Conservation (phyloP, 1,140 invertebrate genomes). For the Aphelinus certus region DNA sequence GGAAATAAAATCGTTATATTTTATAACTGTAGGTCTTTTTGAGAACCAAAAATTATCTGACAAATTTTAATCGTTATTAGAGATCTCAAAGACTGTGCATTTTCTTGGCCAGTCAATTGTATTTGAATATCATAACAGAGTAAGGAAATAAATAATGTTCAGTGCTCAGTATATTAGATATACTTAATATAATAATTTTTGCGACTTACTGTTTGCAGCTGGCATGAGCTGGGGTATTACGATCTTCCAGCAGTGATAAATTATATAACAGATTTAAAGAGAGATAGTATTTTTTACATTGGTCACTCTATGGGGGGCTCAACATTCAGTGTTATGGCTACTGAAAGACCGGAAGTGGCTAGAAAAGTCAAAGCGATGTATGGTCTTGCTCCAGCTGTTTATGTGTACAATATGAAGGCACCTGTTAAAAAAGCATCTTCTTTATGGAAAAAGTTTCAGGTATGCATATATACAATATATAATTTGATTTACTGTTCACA, state of each 20-base stretch:
- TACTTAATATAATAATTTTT: too few relatives aligned
- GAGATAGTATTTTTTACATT: conserved; percentile 61
- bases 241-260: conserved; percentile 72
- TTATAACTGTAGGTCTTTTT: too few relatives aligned
- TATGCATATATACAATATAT: conserved; percentile 42
- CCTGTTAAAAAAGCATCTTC: conserved; percentile 70
- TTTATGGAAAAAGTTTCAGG: conserved; percentile 69
- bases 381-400: conserved; percentile 80
- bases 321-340: conserved; percentile 71
- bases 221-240: conserved; percentile 68
- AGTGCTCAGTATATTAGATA: too few relatives aligned
- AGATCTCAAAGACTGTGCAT: too few relatives aligned
- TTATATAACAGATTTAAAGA: conserved; percentile 52
- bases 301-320: conserved; percentile 74
- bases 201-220: conserved; percentile 37
- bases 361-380: conserved; percentile 67
- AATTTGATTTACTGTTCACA: background rate
- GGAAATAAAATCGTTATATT: too few relatives aligned
- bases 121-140: too few relatives aligned
- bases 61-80: too few relatives aligned
- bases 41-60: too few relatives aligned
- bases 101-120: too few relatives aligned
- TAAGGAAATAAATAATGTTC: too few relatives aligned
- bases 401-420: conserved; percentile 74
- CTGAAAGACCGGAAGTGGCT: conserved; percentile 65